These are phyloP conservation scores for Phymanthus crucifer DNA, from an alignment of 92 coral and sea anemone species.

Conservation along the genomic window DNA sequence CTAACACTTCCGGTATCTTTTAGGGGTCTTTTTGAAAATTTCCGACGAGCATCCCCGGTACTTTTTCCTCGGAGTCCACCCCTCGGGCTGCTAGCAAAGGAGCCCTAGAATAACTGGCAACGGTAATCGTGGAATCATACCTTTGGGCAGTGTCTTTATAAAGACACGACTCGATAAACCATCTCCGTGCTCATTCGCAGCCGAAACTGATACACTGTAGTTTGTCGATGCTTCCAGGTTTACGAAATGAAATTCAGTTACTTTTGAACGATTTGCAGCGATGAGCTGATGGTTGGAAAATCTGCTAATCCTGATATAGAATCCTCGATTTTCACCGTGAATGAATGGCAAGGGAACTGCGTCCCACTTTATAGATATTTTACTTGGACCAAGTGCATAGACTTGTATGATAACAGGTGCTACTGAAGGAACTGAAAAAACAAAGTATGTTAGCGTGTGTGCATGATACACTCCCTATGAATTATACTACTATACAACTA, in stretches of 20 bases:
- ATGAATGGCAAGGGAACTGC: constrained; percentile 36
- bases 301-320: background rate
- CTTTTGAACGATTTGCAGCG: background rate
- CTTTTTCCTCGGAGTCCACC: too few relatives aligned
- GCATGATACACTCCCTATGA: background rate
- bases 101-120: too few relatives aligned
- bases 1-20: too few relatives aligned
- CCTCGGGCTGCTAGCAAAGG: too few relatives aligned
- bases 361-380: constrained; percentile 38
- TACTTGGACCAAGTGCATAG: constrained; percentile 25
- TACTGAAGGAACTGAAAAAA: constrained; percentile 24
- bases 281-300: background rate
- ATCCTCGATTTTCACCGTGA: constrained; percentile 35
- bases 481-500: constrained; percentile 11
- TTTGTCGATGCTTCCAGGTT: constrained; percentile 44
- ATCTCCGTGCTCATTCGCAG: constrained; percentile 34
- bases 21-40: too few relatives aligned
- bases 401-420: constrained; percentile 29
- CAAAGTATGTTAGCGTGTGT: background rate
- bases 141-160: constrained; percentile 18
- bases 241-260: background rate
- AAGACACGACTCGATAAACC: constrained; percentile 40
- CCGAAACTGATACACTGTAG: constrained; percentile 36
- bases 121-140: too few relatives aligned
- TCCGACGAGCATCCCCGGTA: too few relatives aligned